Evolutionary conservation across 2,797 vertebrate species (phyloP).

Genomic region (Linurgus olivaceus): DNA sequence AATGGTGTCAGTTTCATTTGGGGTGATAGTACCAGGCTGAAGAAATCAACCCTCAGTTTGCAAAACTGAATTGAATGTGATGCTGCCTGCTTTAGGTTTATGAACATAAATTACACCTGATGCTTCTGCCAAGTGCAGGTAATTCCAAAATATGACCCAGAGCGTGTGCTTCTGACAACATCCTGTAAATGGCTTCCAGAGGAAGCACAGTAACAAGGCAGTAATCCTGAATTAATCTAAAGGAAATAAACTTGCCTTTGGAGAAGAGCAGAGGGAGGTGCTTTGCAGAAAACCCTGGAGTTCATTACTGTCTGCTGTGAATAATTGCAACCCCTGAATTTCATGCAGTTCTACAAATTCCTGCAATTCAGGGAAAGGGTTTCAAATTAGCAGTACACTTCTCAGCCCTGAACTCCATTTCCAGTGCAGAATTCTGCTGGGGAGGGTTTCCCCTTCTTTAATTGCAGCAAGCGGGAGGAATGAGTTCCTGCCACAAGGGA

Average conservation of each 20-base stretch:
- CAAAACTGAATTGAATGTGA: accelerated
- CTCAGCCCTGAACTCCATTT: background rate
- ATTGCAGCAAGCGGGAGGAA: background rate
- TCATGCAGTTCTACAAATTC: background rate
- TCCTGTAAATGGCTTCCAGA: background rate
- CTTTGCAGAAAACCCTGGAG: background rate
- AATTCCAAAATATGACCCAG: background rate
- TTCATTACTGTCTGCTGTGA: conserved; percentile 32
- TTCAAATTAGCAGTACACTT: background rate
- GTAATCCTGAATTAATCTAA: conserved; percentile 41
- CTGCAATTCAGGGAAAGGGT: background rate
- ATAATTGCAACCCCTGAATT: background rate
- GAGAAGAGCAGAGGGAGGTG: background rate
- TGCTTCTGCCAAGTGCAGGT: background rate
- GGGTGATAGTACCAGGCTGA: background rate
- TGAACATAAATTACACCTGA: background rate
- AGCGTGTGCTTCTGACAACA: background rate
- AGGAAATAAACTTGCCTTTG: background rate
- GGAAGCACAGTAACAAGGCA: background rate
- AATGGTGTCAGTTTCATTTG: background rate
- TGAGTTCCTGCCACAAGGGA: background rate
- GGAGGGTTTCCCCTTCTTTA: background rate
- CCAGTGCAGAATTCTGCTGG: background rate
- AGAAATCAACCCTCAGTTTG: background rate
- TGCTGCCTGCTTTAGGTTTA: background rate